Evolutionary conservation across 2,797 vertebrate species (phyloP).

Genomic region (Coracias cyanogaster): DNA sequence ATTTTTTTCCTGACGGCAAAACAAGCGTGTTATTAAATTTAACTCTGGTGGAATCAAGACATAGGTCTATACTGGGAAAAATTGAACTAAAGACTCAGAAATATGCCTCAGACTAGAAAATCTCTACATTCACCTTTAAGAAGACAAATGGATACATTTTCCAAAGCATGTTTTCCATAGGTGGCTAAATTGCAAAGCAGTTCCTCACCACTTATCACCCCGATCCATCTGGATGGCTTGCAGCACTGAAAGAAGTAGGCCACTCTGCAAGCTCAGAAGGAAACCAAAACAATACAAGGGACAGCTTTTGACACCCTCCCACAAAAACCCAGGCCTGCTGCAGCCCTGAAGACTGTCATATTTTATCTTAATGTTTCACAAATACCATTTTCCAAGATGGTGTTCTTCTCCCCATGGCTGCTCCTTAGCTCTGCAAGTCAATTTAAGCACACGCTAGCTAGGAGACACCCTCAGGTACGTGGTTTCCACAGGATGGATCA

Average conservation of each 20-base stretch:
- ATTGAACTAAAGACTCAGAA: not conserved
- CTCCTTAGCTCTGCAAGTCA: not conserved
- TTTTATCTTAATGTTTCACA: not conserved
- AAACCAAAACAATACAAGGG: slow-evolving; percentile 38
- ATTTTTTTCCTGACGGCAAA: not conserved
- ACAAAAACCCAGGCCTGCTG: not conserved
- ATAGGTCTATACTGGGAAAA: not conserved
- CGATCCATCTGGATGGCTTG: not conserved
- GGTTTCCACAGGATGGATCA: not conserved
- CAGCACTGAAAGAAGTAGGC: not conserved
- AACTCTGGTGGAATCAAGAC: not conserved
- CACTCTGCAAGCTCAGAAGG: not conserved
- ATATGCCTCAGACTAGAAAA: not conserved
- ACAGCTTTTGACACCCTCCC: not conserved
- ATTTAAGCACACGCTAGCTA: not conserved
- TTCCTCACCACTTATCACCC: slow-evolving; percentile 7
- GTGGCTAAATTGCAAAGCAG: not conserved
- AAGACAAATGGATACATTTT: not conserved
- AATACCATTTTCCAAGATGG: not conserved
- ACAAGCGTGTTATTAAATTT: not conserved
- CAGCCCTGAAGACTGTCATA: not conserved
- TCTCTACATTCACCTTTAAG: not conserved
- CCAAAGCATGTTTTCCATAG: slow-evolving; percentile 30
- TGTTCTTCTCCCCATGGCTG: not conserved
- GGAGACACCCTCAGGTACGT: not conserved